Evolutionary conservation across 2,888 invertebrate genomes (phyloP), one percentile per base, ranked within the genome.

Genomic region (Anarsia innoxiella): DNA sequence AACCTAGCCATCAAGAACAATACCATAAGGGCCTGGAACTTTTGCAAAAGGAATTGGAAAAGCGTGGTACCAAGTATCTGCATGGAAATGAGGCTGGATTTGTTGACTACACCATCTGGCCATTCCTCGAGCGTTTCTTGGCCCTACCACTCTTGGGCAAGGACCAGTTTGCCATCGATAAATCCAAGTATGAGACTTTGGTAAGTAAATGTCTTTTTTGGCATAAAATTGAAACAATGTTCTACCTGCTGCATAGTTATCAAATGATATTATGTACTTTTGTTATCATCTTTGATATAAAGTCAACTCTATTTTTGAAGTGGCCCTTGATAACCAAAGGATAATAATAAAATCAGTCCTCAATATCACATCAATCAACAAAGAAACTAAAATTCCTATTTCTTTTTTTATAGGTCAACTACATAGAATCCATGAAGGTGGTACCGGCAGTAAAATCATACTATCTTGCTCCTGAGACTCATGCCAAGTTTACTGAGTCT

Each of bases 101-200:
- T 86, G 74, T 94, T 35, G 94, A 95, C 65, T 91, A 90, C 50
- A 93, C 94, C 86, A 89, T 94, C 48, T 94, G 93, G 93, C 94
- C 94, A 1, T 94, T 93, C 91, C 88, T 92, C 55, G 94, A 94
- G 66, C 61, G 86, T 8, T 79, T 86, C 39, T 73, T 77, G 45
- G 67, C 83, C 3, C 52, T 92, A 27, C 74, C 93, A 0, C 64
- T 89, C 12, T 60, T 90, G 29, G 87, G 88, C 4, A 88, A 88
- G 33, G 83, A 88, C 29, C 87, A 89, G 34, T 91, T 89, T 66
- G 74, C 86, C 39, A 80, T 93, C 65, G 90, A 90, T 35, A 85
- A 87, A 40, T 82, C 89, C 14, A 88, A 89, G 63, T 91, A 91
- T 61, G 86, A 80, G 34, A 71, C 82, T 66, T 60, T 93, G 87